Base-by-base conservation (phyloP, 2,888 invertebrate species). In the Meteorus cinctellus region DNA sequence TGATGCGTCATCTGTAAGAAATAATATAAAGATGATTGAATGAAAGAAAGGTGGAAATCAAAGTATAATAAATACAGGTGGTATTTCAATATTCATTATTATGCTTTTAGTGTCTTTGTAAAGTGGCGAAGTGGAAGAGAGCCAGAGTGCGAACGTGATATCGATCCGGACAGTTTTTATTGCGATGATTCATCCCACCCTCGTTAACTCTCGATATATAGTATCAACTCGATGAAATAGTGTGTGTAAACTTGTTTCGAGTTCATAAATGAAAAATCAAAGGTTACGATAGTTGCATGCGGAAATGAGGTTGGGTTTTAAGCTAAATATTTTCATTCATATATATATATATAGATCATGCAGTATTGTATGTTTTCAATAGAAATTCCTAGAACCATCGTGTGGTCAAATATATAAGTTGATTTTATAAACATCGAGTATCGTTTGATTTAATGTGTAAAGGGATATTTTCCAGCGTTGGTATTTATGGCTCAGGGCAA, bases 171-270 rank as follows among this genome's bases (percentile, higher is more conserved):
- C 80, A 74, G 75, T 79, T 80, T 79, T 78, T 80, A 80, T 79
- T 77, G 51, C 81, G 81, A 82, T 86, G 86, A 86, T 82, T 86
- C 86, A 85, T 83, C 81, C 82, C 82, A 76, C 72, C 75, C 74
- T 78, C 74, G 55, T 29, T 36, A 31, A 62, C 62, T 68, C 55
- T 27, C 34, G 51, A 75, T 75, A 48, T 68, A 55, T 41, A 67
- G 29, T 60, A 60, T 67, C 60, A 65, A 36, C 51, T 55, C 16
- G 59, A 59, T 51, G 36, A 55, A 51, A 48, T 75, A 27, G 48
- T 34, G 45, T 34, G 48, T 34, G 14, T 16, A 31, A 55, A 55
- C 24, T n/a, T 72, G 27, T 60, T 70, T 70, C 2, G 36, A 74
- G 29, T 60, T 65, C 59, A 59, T 36, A 36, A 55, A 51, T 31